A percentile compares a stretch with the other conserved stretches of the same genome.
Evolutionary conservation across 2,888 invertebrate genomes (phyloP).

Genomic region (Cryptus armator): DNA sequence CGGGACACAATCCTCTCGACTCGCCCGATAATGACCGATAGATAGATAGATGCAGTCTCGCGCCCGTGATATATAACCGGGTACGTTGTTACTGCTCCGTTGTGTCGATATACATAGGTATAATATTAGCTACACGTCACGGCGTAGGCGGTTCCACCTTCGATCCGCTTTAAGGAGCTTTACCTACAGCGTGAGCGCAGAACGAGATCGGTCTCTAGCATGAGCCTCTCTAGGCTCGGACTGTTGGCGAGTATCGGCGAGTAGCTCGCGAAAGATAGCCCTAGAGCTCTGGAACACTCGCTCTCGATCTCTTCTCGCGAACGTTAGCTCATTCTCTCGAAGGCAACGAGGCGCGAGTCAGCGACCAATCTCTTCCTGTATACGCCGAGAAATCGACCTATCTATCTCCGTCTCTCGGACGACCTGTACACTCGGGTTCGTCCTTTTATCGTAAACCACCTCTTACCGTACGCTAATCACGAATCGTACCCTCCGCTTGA

Average conservation of each 20-base stretch:
- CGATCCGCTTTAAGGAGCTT: constrained; percentile 41
- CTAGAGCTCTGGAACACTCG: constrained; percentile 41
- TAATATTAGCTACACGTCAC: constrained; percentile 26
- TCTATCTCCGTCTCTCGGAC: constrained; percentile 23
- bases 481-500: neutral
- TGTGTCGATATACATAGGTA: constrained; percentile 42
- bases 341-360: constrained; percentile 35
- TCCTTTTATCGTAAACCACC: neutral
- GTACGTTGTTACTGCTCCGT: constrained; percentile 36
- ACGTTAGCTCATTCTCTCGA: constrained; percentile 23
- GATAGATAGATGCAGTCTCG: constrained; percentile 39
- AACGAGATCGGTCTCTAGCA: constrained; percentile 28
- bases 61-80: constrained; percentile 31
- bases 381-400: constrained; percentile 39
- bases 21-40: constrained; percentile 47
- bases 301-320: constrained; percentile 37
- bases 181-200: constrained; percentile 5
- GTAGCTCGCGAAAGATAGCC: constrained; percentile 5
- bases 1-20: constrained; percentile 29
- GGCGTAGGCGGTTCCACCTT: constrained; percentile 48
- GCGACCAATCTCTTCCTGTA: constrained; percentile 52
- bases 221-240: constrained; percentile 1
- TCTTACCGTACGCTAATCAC: neutral
- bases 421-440: constrained; percentile 1
- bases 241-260: constrained; percentile 13